Evolutionary conservation across 1,140 invertebrate genomes (phyloP).

Genomic region (Dinothrombium tinctorium): DNA sequence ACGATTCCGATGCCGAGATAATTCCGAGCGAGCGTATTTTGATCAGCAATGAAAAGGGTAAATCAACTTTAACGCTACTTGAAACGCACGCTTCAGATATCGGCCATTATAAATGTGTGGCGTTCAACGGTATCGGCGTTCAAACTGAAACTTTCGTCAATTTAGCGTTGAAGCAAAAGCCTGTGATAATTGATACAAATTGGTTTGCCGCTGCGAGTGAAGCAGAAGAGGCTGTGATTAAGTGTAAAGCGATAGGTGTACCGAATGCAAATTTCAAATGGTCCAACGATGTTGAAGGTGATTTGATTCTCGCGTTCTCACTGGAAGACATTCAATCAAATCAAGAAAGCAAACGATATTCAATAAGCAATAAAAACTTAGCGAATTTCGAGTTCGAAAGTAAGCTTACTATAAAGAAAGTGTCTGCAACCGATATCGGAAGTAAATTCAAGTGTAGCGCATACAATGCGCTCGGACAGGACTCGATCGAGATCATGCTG

Average conservation of each 20-base stretch:
- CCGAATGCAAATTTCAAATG: constrained; percentile 7
- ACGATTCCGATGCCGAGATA: constrained; percentile 22
- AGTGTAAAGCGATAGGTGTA: constrained; percentile 12
- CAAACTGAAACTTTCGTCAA: constrained; percentile 30
- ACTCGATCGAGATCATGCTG: neutral
- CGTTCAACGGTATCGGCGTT: constrained; percentile 70
- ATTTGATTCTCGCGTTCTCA: constrained; percentile 1
- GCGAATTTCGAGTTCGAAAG: neutral
- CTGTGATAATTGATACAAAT: constrained; percentile 11
- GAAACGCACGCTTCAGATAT: constrained; percentile 54
- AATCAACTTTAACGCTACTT: constrained; percentile 51
- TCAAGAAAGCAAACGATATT: neutral
- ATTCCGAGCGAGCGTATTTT: constrained; percentile 32
- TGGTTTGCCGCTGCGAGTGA: neutral
- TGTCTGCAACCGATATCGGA: neutral
- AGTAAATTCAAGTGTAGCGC: constrained; percentile 10
- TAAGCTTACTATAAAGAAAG: neutral
- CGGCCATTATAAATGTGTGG: constrained; percentile 65
- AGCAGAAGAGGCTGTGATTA: constrained; percentile 9
- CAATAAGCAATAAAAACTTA: neutral
- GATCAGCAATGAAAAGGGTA: constrained; percentile 29
- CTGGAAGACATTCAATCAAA: neutral
- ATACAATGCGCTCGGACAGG: constrained; percentile 1
- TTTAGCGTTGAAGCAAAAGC: constrained; percentile 59
- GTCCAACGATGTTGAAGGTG: too few species aligned